A percentile compares a stretch with the other conserved stretches of the same genome.
These are phyloP conservation scores for Rhagologus leucostigma DNA, from an alignment of 2,113 vertebrate species.

Conservation along the genomic window DNA sequence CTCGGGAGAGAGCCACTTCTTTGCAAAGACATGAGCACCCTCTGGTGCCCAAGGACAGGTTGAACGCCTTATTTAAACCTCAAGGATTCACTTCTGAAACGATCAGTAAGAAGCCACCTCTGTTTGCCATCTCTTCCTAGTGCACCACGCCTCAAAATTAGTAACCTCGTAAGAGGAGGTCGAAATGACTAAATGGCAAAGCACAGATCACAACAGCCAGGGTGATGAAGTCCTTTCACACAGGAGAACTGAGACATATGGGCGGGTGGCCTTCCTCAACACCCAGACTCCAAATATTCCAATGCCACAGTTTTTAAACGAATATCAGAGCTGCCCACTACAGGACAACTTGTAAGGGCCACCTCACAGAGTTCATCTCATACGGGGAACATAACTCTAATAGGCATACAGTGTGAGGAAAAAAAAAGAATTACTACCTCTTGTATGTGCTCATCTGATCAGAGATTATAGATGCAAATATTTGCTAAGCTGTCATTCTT, in stretches of 20 bases:
- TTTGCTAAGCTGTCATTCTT: background rate
- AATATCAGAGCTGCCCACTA: background rate
- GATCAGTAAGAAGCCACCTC: background rate
- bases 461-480: background rate
- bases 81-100: background rate
- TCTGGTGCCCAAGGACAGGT: slow-evolving; percentile 30
- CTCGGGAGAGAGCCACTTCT: rapidly evolving
- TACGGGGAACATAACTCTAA: background rate
- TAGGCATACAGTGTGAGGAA: background rate
- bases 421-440: background rate
- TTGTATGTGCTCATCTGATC: background rate
- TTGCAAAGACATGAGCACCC: slow-evolving; percentile 33
- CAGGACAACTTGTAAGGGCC: background rate
- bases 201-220: background rate
- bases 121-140: background rate
- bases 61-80: background rate
- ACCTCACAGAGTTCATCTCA: background rate
- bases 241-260: background rate
- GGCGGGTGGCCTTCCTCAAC: background rate
- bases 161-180: background rate
- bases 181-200: background rate
- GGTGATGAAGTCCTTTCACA: background rate
- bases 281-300: background rate
- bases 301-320: background rate
- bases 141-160: background rate